These are phyloP conservation scores for Drosophila navojoa DNA, from an alignment of 1,140 invertebrate genomes.

Conservation along the genomic window DNA sequence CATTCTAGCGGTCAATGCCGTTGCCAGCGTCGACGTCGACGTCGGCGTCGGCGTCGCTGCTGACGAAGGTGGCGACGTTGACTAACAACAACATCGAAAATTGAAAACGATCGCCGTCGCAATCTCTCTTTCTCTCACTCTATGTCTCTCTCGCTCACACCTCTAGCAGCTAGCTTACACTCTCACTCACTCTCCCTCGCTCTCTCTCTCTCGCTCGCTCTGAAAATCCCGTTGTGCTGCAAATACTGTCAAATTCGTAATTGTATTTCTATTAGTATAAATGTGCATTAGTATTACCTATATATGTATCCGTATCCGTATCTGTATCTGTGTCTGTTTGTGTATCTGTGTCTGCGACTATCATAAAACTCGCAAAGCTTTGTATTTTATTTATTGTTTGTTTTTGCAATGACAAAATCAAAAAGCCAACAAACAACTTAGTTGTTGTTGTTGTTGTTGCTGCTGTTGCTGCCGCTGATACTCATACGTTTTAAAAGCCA, in stretches of 20 bases:
- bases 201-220: not conserved
- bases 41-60: conserved; percentile 30
- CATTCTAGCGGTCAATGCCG: conserved; percentile 82
- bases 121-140: conserved; percentile 20
- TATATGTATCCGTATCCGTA: conserved; percentile 30
- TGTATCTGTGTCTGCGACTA: conserved; percentile 31
- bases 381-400: conserved; percentile 59
- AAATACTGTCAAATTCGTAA: conserved; percentile 35
- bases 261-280: conserved; percentile 9
- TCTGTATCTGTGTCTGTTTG: conserved; percentile 41
- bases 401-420: conserved; percentile 74
- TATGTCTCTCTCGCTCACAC: conserved; percentile 6
- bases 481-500: conserved; percentile 59
- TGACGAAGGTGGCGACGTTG: conserved; percentile 44
- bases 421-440: conserved; percentile 73
- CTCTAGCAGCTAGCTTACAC: conserved; percentile 7
- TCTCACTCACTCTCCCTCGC: conserved; percentile 4
- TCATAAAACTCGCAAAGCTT: conserved; percentile 24
- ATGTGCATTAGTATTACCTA: not conserved
- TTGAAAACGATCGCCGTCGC: conserved; percentile 71
- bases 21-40: conserved; percentile 43
- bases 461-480: not conserved
- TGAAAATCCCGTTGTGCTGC: conserved; percentile 33
- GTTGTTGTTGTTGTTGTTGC: conserved; percentile 7
- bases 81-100: conserved; percentile 63